Evolutionary conservation across 2,113 vertebrate species (phyloP).

Genomic region (Haemorhous mexicanus): DNA sequence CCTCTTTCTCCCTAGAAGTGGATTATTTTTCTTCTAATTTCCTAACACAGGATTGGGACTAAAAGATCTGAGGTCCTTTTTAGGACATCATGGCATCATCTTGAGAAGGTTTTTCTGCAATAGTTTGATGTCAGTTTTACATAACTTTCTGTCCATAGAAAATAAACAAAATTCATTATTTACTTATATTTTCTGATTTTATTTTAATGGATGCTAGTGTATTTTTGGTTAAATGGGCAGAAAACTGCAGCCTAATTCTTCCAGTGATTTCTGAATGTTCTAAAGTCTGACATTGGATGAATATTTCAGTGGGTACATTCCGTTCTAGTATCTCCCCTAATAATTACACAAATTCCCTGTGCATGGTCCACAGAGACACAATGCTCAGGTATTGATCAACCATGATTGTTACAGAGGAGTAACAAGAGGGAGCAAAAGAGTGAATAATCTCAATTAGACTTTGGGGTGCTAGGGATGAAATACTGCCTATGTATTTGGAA

Average conservation of each 20-base stretch:
- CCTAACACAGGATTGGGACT: neutral
- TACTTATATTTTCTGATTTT: neutral
- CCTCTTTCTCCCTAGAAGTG: neutral
- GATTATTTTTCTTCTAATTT: neutral
- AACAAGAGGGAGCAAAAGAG: neutral
- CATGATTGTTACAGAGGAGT: neutral
- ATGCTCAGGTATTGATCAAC: neutral
- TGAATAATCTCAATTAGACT: neutral
- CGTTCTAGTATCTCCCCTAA: neutral
- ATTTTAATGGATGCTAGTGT: neutral
- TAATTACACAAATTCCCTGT: neutral
- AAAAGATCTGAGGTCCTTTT: neutral
- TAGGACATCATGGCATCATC: neutral
- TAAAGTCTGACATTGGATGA: neutral
- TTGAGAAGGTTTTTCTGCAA: neutral
- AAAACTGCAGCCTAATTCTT: neutral
- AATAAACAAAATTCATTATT: neutral
- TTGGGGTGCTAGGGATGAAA: neutral
- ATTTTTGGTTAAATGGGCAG: neutral
- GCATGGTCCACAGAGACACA: fast-evolving
- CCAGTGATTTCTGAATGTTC: neutral
- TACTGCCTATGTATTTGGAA: neutral
- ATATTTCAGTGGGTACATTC: neutral
- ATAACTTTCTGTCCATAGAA: neutral
- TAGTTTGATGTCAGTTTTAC: neutral